Conservation (phyloP, 1,140 invertebrate genomes). For the Chrysopa pallens region DNA sequence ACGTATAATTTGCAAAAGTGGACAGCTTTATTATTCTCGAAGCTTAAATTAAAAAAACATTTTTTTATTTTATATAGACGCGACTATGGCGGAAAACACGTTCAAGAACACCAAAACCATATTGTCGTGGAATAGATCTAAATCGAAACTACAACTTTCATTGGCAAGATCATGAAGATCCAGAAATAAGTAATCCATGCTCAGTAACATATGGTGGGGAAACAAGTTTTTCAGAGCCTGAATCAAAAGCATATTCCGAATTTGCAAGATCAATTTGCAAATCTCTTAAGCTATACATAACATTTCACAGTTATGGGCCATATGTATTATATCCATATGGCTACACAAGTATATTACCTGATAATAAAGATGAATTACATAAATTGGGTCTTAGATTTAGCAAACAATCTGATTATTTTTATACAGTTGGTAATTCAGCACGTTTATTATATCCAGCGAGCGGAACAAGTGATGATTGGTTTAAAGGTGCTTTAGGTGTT, state of each 20-base stretch:
- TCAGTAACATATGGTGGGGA: constrained; percentile 44
- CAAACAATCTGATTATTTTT: constrained; percentile 12
- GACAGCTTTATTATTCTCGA: no score
- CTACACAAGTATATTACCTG: constrained; percentile 30
- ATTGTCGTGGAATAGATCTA: constrained; percentile 35
- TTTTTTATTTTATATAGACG: constrained; percentile 13
- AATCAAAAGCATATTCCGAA: constrained; percentile 33
- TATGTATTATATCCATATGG: constrained; percentile 53
- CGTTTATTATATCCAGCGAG: constrained; percentile 52
- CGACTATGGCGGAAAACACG: constrained; percentile 43
- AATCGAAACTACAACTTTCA: constrained; percentile 41
- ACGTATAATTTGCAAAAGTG: no score
- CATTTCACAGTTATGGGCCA: constrained; percentile 52
- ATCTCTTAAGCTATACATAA: constrained; percentile 36
- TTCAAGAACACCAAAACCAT: constrained; percentile 6
- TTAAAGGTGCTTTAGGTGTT: constrained; percentile 12
- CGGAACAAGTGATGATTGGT: constrained; percentile 77
- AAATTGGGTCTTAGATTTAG: neutral
- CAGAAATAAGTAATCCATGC: constrained; percentile 35
- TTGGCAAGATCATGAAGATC: constrained; percentile 33
- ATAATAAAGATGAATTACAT: constrained; percentile 26
- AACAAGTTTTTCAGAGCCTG: constrained; percentile 48
- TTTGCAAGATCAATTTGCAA: constrained; percentile 23
- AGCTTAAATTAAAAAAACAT: no score
- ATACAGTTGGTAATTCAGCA: constrained; percentile 48